Conservation (phyloP, 30 jellyfish, hydroid and myxozoan genomes). For the Phacellophora camtschatica region DNA sequence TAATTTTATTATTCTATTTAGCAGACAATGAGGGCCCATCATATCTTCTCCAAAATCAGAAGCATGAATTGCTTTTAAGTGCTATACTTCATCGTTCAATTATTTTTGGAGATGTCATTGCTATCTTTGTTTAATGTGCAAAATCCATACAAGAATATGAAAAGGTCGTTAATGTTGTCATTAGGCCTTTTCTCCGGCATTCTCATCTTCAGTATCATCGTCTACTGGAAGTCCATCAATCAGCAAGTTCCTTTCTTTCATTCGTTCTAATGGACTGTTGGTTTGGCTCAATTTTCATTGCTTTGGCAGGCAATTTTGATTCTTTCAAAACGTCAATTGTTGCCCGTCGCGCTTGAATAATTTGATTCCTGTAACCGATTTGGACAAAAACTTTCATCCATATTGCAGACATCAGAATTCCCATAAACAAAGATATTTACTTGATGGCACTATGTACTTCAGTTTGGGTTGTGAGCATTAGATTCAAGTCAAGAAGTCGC, state of each 20-base stretch:
- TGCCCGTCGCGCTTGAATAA: slow-evolving; percentile 45
- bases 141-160: no score
- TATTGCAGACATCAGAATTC: slow-evolving; percentile 29
- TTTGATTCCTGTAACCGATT: slow-evolving; percentile 40
- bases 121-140: no score
- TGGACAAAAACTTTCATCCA: slow-evolving; percentile 27
- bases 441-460: slow-evolving; percentile 13
- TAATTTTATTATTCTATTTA: no score
- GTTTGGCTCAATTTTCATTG: not conserved
- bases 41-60: not conserved
- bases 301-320: slow-evolving; percentile 7
- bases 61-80: not conserved
- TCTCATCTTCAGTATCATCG: no score
- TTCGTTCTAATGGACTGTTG: not conserved
- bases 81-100: not conserved
- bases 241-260: no score
- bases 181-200: no score
- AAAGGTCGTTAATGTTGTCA: no score
- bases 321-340: slow-evolving; percentile 9
- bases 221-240: no score
- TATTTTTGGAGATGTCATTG: not conserved
- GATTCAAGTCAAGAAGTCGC: slow-evolving; percentile 19
- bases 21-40: not conserved
- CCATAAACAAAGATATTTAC: slow-evolving; percentile 23
- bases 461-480: slow-evolving; percentile 26